Conservation (phyloP, 2,113 vertebrate species). For the Lathamus discolor region DNA sequence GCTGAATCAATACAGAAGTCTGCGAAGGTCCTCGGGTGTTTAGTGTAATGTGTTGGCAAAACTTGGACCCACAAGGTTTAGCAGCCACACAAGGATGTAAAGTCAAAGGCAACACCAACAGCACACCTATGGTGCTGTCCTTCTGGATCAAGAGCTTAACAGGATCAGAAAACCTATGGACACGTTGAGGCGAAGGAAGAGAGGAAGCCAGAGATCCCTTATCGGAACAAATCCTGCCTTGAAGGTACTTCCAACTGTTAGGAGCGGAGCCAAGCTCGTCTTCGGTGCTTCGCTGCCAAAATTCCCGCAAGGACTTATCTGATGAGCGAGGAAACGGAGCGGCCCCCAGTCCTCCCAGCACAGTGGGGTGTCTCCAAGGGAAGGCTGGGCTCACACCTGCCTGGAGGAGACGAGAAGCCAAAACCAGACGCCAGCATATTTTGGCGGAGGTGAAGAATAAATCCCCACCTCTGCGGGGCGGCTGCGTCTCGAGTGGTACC, state of each 20-base stretch:
- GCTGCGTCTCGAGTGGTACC: not conserved
- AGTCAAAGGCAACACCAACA: not conserved
- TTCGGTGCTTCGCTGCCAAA: not conserved
- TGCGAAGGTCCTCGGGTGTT: not conserved
- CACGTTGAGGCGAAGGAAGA: not conserved
- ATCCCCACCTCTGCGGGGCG: not conserved
- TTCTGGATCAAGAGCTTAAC: not conserved
- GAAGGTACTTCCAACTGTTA: not conserved
- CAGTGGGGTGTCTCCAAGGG: not conserved
- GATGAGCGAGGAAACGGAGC: not conserved
- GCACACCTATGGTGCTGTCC: not conserved
- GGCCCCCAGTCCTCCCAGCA: not conserved
- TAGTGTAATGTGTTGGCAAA: accelerated
- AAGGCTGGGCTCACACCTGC: not conserved
- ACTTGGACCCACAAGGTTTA: accelerated
- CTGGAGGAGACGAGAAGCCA: not conserved
- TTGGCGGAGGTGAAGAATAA: not conserved
- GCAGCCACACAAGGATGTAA: accelerated
- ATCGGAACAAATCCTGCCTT: not conserved
- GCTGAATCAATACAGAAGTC: not conserved
- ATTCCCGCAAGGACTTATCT: not conserved
- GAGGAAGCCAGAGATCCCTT: constrained; percentile 35
- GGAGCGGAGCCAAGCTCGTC: not conserved
- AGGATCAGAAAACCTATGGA: not conserved
- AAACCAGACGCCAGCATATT: not conserved